These are phyloP conservation scores for Acrossocheilus wenchowensis DNA, from an alignment of 2,797 vertebrate species.

Conservation along the genomic window DNA sequence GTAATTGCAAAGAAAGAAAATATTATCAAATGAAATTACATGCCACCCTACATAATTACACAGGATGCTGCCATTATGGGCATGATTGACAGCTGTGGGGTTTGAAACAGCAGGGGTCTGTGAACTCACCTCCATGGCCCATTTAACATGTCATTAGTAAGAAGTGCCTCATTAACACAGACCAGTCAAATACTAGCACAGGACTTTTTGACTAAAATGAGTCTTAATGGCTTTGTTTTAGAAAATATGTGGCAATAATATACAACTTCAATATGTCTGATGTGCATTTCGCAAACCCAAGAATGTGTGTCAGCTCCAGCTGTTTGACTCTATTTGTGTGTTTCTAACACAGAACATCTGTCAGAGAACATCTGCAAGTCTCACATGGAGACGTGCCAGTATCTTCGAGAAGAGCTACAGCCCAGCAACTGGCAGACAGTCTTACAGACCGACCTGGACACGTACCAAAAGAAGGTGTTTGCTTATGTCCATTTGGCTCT, in stretches of 20 bases:
- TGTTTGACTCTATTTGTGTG: conserved; percentile 48
- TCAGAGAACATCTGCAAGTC: conserved; percentile 92
- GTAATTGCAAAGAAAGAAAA: conserved; percentile 38
- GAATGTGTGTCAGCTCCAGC: conserved; percentile 28
- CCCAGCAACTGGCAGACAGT: conserved; percentile 91
- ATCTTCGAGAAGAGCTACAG: conserved; percentile 91
- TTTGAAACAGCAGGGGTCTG: conserved; percentile 72
- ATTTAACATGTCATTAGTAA: conserved; percentile 72
- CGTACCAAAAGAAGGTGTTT: conserved; percentile 90
- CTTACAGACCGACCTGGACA: conserved; percentile 88
- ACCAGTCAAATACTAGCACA: conserved; percentile 64
- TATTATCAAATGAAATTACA: conserved; percentile 19
- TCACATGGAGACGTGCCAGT: conserved; percentile 94
- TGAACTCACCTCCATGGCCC: conserved; percentile 70
- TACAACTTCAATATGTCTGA: conserved; percentile 4
- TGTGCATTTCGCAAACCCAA: conserved; percentile 11
- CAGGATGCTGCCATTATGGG: conserved; percentile 1
- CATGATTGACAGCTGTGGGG: conserved; percentile 58
- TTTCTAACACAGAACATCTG: conserved; percentile 82
- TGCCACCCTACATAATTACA: conserved; percentile 14
- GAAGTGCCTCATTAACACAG: conserved; percentile 73
- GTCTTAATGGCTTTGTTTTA: conserved; percentile 23
- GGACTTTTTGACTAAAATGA: conserved; percentile 31
- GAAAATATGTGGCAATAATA: conserved; percentile 15
- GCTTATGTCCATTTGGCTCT: not conserved